Conservation (phyloP, 2,797 vertebrate species). For the Gallinago nigripennis region DNA sequence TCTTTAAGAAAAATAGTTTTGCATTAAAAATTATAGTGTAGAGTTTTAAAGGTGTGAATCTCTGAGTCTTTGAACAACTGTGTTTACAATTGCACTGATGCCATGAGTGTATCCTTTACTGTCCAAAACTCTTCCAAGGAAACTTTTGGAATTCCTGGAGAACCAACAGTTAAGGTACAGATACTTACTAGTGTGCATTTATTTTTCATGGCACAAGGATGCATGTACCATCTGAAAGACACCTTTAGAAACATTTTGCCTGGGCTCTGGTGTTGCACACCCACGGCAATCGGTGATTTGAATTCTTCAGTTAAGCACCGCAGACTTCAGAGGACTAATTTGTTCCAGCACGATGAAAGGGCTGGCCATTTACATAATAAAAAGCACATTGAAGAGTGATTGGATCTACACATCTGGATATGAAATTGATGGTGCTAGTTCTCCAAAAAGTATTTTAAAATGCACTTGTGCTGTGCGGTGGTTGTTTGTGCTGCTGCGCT, state of each 20-base stretch:
- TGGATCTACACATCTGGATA: slow-evolving; percentile 58
- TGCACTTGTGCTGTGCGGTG: not conserved
- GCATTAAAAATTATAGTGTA: not conserved
- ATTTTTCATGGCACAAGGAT: not conserved
- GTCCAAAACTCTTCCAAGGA: not conserved
- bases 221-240: not conserved
- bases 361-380: slow-evolving; percentile 39
- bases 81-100: not conserved
- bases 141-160: not conserved
- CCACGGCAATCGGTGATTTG: not conserved
- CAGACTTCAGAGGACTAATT: slow-evolving; percentile 32
- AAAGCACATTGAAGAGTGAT: slow-evolving; percentile 34
- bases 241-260: not conserved
- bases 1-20: not conserved
- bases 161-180: not conserved
- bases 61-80: not conserved
- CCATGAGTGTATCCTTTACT: not conserved
- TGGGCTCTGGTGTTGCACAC: not conserved
- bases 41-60: not conserved
- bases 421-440: slow-evolving; percentile 12
- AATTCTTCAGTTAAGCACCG: not conserved
- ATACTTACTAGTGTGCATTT: not conserved
- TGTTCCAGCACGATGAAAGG: not conserved
- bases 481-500: slow-evolving; percentile 10
- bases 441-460: slow-evolving; percentile 1